phyloP scores from a whole-genome alignment of 2,888 invertebrate genomes.

The Idaea straminata region DNA sequence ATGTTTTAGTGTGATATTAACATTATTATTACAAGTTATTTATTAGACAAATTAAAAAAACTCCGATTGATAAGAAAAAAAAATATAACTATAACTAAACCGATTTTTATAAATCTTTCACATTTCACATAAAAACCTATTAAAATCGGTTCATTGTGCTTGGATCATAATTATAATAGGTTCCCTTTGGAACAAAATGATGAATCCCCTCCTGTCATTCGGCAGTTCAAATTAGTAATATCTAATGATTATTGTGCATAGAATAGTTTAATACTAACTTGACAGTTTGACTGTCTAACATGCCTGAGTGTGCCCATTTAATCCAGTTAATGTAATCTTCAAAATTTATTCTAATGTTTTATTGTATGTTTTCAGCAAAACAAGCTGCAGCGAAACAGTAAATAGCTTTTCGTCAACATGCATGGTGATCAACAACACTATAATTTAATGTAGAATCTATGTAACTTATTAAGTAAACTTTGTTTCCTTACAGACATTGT shows the following conservation, averaged over 20 bases:
- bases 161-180: not conserved
- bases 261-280: not conserved
- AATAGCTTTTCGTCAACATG: slow-evolving; percentile 43
- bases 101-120: not conserved
- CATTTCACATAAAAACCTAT: not conserved
- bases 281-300: not conserved
- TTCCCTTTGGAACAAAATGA: not conserved
- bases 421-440: slow-evolving; percentile 45
- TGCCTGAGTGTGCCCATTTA: not conserved
- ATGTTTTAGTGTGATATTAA: not conserved
- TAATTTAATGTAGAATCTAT: slow-evolving; percentile 45
- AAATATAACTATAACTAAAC: not conserved
- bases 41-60: not conserved
- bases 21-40: not conserved
- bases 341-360: not conserved
- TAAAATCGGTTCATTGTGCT: not conserved
- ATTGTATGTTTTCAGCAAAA: slow-evolving; percentile 49
- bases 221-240: not conserved
- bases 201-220: not conserved
- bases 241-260: not conserved
- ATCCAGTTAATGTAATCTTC: not conserved
- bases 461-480: slow-evolving; percentile 42
- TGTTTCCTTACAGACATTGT: slow-evolving; percentile 29
- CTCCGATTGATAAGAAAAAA: not conserved
- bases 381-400: slow-evolving; percentile 46